Base-by-base conservation (phyloP, 1,140 invertebrate species). In the Meteorus sp. region DNA sequence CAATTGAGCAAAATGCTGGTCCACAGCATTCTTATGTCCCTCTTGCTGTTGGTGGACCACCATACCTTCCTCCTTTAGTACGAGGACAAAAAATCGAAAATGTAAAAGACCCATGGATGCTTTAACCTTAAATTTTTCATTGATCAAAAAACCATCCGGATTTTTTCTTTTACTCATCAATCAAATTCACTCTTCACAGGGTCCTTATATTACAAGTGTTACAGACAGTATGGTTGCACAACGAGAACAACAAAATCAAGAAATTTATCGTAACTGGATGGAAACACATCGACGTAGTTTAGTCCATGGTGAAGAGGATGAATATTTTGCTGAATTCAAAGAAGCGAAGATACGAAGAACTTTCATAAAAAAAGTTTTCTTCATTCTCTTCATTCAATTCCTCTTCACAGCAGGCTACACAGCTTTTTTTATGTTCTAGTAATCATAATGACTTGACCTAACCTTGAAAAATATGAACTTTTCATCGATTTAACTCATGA, bases 281-380 rank as follows among this genome's bases (percentile, higher is more conserved):
- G 57, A 56, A 0, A 66, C 73, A 35, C 64, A 69, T 4, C 56
- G 58, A 48, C 35, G 59, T 2, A 63, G 59, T 22, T 20, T 11
- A 9, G 41, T 41, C 0, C 43, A 62, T 2, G 43, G 58, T 0
- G 43, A 62, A 0, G 65, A 59, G 0, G 62, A 67, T 0, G 60
- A 68, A 1, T 76, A 71, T 17, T 23, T 63, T n/a, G 73, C 65
- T 0, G 68, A 74, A n/a, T 76, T 76, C 47, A 69, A 70, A 31
- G 22, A 67, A 13, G 23, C 39, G 0, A 50, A 51, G 11, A 22
- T 76, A 1, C 63, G 74, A 22, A 64, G 73, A 22, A 59, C 17
- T 9, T 77, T 77, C 31, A 62, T 77, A 4, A 60, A 64, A 45
- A 73, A 71, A 60, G 70, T 77, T 6, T 76, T 75, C 29, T 66